Evolutionary conservation across 2,113 vertebrate species (phyloP).

Genomic region (Pogonocichla stellata): DNA sequence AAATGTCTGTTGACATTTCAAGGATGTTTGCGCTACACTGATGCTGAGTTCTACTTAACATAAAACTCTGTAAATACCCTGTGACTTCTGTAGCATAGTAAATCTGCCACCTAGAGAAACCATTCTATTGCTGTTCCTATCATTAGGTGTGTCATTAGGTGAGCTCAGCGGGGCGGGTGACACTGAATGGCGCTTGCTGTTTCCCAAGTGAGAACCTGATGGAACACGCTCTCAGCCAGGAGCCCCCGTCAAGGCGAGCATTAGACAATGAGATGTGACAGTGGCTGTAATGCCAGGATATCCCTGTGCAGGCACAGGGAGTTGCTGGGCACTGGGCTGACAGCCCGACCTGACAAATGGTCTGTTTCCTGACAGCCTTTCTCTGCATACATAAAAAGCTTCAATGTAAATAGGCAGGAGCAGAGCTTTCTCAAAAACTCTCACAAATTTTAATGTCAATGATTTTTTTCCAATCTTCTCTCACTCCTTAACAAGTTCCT

Average conservation of each 20-base stretch:
- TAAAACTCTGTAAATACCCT: neutral
- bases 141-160: neutral
- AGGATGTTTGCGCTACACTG: fast-evolving
- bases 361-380: neutral
- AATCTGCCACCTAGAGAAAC: neutral
- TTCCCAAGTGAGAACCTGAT: neutral
- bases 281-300: neutral
- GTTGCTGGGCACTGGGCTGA: conserved; percentile 23
- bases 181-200: neutral
- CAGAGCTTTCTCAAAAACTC: neutral
- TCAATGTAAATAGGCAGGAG: neutral
- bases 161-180: neutral
- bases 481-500: neutral
- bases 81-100: neutral
- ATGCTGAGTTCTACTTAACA: neutral
- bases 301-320: neutral
- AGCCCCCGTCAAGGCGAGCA: neutral
- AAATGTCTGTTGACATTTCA: neutral
- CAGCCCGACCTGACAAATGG: neutral
- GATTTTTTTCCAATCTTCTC: neutral
- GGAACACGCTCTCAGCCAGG: neutral
- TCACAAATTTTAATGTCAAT: neutral
- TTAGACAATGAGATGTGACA: neutral
- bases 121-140: neutral
- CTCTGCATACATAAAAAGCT: neutral